Conservation (phyloP, 2,797 vertebrate species). For the Pseudocheirus occidentalis region DNA sequence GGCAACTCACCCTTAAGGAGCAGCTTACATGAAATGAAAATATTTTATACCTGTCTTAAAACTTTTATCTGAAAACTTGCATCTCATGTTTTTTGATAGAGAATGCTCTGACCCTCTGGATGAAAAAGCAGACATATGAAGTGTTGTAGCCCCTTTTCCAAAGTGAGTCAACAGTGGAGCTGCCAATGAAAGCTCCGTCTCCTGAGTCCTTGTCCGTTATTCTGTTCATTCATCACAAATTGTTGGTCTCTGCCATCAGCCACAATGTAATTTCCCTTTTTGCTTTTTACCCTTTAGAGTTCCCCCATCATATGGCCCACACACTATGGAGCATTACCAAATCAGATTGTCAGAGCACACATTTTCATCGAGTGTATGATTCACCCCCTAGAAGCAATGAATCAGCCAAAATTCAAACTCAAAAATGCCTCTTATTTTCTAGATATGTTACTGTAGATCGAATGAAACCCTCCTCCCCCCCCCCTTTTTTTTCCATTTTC, state of each 20-base stretch:
- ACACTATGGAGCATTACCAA: neutral
- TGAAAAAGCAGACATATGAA: neutral
- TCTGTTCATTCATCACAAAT: no score
- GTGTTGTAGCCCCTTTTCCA: neutral
- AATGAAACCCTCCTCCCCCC: neutral
- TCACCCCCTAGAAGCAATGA: neutral
- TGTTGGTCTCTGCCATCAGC: neutral
- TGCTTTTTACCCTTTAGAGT: neutral
- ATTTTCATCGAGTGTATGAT: neutral
- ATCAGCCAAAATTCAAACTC: neutral
- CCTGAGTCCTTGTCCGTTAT: rapidly evolving
- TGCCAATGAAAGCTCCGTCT: neutral
- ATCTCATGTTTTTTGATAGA: neutral
- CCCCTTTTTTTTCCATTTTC: neutral
- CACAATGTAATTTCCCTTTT: neutral
- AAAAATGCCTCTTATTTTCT: neutral
- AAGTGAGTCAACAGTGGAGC: neutral
- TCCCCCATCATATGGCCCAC: neutral
- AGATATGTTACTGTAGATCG: neutral
- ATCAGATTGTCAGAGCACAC: neutral
- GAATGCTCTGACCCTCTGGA: neutral
- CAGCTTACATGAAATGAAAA: neutral
- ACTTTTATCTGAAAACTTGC: neutral
- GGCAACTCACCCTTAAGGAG: neutral
- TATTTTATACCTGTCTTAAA: neutral